Base-by-base conservation (phyloP, 2,113 vertebrate species). In the Trichomycterus rosablanca region DNA sequence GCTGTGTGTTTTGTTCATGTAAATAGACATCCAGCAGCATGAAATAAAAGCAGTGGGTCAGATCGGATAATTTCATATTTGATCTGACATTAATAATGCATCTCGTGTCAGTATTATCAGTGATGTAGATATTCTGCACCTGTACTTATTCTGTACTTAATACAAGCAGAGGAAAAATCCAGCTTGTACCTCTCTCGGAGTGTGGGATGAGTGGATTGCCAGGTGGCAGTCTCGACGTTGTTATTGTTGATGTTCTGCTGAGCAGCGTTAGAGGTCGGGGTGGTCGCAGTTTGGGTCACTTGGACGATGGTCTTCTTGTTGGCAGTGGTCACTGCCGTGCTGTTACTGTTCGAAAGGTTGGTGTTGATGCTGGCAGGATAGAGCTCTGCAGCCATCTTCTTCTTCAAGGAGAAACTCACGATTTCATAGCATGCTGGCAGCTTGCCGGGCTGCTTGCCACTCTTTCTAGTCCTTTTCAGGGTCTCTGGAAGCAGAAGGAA, bases 381-480 rank as follows among this genome's bases (percentile, higher is more conserved):
- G 51, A 97, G 88, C 82, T 95, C 91, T 80, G 91, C 92, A 76
- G 93, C 93, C 93, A 95, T 96, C 85, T 90, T 89, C 86, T 81
- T 87, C 72, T 80, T 83, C 67, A 84, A 83, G 65, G 83, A 82
- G 67, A 86, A 83, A 71, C 86, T 85, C 72, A 81, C 78, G 57
- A 80, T 78, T 78, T 91, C 88, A 88, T 81, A 86, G 83, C 88
- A 84, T 84, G 78, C 77, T 71, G 86, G 83, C 78, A 73, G 78
- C 68, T 85, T 86, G 80, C 84, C 67, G 74, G 71, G 77, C 73
- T 73, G 77, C 74, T 83, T 80, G 52, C 78, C 84, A 55, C 86
- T 78, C 82, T 83, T 88, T 83, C 84, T 86, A 75, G 88, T 85
- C 80, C 84, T 87, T 73, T 89, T 89, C 58, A 89, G 80, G 79